Base-by-base conservation (phyloP, 1,140 invertebrate species). In the Neuroterus valhalla region DNA sequence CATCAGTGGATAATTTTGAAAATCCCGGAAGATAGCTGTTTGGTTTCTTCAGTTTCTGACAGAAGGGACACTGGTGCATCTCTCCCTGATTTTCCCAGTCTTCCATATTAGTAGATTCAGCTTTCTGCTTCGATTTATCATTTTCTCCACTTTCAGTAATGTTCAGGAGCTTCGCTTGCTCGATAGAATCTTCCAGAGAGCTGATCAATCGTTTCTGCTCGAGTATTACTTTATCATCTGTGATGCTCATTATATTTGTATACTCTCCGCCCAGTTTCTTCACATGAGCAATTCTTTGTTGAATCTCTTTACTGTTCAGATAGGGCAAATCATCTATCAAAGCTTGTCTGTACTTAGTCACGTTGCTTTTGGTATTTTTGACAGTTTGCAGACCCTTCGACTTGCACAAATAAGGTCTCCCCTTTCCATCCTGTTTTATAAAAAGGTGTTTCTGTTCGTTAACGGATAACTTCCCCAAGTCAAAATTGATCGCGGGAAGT, bases 21-120 rank as follows among this genome's bases (percentile, higher is more conserved):
- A 90, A 79, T 45, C 87, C 89, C 3, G 82, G 75, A 26, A 89
- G 66, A 73, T 89, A 88, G 12, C 26, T 73, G 0, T 76, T 50
- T 0, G 89, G 84, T n/a, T 86, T 88, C 1, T 26, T 71, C 15
- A 70, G 26, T 71, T 80, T 88, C 0, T 69, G 46, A 46, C 89
- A 89, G 0, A 4, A 70, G 1, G 55, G 11, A 50, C 89, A 90
- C 1, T 42, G 42, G 1, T 82, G 78, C 79, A 82, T 14, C 75
- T 70, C 6, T 46, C 70, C 14, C 66, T 21, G 66, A 15, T n/a
- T 48, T 12, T 84, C 77, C 75, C 75, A 78, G 6, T 75, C 70
- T 1, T 76, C 42, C 8, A 70, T 38, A 8, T 44, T 68, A 1
- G 1, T 48, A 19, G 17, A 8, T 17, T 48, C n/a, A 4, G 74